These are phyloP conservation scores for Tricholaema leucomelas DNA, from an alignment of 2,113 vertebrate species.

Conservation along the genomic window DNA sequence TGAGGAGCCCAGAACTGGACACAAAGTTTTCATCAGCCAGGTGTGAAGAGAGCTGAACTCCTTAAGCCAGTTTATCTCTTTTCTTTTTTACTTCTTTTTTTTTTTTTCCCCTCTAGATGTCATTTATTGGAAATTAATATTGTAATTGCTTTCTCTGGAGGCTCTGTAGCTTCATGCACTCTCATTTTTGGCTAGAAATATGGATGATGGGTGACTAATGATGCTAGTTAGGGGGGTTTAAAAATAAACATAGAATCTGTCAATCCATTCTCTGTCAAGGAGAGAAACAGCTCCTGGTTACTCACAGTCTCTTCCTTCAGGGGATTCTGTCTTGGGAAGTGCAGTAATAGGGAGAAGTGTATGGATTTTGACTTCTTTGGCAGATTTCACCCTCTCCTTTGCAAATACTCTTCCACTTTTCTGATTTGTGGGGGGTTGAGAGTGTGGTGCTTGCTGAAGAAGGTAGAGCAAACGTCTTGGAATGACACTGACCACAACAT, in stretches of 20 bases:
- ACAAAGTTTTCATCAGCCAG: not conserved
- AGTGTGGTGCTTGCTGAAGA: not conserved
- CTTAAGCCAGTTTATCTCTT: not conserved
- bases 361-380: conserved; percentile 51
- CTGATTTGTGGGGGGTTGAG: not conserved
- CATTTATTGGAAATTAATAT: conserved; percentile 47
- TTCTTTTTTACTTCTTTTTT: not conserved
- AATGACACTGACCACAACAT: not conserved
- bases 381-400: conserved; percentile 32
- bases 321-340: conserved; percentile 42
- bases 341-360: conserved; percentile 31
- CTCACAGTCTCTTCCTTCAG: conserved; percentile 48
- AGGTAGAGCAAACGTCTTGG: not conserved
- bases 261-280: conserved; percentile 29
- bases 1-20: too few species aligned
- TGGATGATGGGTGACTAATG: conserved; percentile 29
- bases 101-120: not conserved
- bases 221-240: conserved; percentile 46
- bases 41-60: not conserved
- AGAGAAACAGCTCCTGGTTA: conserved; percentile 42
- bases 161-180: not conserved
- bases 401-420: not conserved
- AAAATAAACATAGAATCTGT: conserved; percentile 61
- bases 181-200: conserved; percentile 6
- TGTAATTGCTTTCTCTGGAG: conserved; percentile 39